A percentile compares a stretch with the other conserved stretches of the same genome.
These are phyloP conservation scores for Archips crataeganus DNA, from an alignment of 2,888 invertebrate genomes.

Conservation along the genomic window DNA sequence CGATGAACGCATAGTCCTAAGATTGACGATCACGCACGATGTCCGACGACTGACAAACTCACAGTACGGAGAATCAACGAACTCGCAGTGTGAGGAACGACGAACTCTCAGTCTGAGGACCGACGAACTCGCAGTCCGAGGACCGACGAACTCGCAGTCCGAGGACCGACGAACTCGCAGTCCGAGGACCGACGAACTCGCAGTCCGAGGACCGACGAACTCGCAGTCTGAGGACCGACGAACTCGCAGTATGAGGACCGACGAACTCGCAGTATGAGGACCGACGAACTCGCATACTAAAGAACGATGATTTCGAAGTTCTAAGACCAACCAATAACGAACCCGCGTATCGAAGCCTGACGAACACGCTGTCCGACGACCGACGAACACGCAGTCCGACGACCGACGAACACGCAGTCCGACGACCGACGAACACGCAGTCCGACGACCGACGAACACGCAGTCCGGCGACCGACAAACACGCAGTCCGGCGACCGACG, in stretches of 20 bases:
- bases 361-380: slow-evolving; percentile 12
- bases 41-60: slow-evolving; percentile 18
- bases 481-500: slow-evolving; percentile 3
- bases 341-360: slow-evolving; percentile 8
- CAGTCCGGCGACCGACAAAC: slow-evolving; percentile 14
- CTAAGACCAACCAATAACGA: slow-evolving; percentile 1
- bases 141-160: slow-evolving; percentile 7
- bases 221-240: too few relatives aligned
- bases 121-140: background rate
- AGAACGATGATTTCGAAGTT: background rate
- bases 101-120: slow-evolving; percentile 1
- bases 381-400: slow-evolving; percentile 1
- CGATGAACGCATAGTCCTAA: too few relatives aligned
- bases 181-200: too few relatives aligned
- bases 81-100: slow-evolving; percentile 18
- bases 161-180: too few relatives aligned
- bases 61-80: slow-evolving; percentile 20
- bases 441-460: slow-evolving; percentile 16
- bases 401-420: slow-evolving; percentile 11
- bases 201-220: too few relatives aligned
- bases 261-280: background rate
- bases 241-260: background rate
- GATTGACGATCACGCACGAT: background rate
- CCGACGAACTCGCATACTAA: too few relatives aligned
- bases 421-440: slow-evolving; percentile 10